phyloP scores from a whole-genome alignment of 92 coral and sea anemone genomes.

The Siderastrea siderea region DNA sequence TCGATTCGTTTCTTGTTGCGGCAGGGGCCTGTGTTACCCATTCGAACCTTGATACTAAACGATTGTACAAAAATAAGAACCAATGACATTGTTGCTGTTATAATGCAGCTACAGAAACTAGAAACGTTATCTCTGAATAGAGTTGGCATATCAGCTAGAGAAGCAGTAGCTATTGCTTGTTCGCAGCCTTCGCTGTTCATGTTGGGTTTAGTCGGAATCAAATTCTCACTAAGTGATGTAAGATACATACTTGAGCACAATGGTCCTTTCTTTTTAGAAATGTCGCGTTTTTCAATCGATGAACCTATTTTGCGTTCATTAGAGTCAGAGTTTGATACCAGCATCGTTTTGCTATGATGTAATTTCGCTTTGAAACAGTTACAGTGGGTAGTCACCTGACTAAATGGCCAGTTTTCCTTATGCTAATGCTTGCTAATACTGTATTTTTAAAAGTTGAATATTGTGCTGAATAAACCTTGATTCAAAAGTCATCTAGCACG shows the following conservation, averaged over 20 bases:
- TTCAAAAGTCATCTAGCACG: constrained; percentile 15
- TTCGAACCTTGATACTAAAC: too few species aligned
- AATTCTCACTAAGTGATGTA: constrained; percentile 34
- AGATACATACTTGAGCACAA: constrained; percentile 15
- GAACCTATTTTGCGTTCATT: constrained; percentile 23
- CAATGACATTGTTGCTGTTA: constrained; percentile 33
- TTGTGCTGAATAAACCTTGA: constrained; percentile 29
- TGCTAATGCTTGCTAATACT: constrained; percentile 12
- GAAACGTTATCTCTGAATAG: constrained; percentile 23
- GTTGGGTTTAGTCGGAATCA: constrained; percentile 32
- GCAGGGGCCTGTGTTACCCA: too few species aligned
- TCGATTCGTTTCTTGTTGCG: too few species aligned
- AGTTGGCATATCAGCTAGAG: constrained; percentile 23
- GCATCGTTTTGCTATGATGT: not conserved
- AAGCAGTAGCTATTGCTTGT: constrained; percentile 19
- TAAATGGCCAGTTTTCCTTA: not conserved
- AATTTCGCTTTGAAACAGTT: too few species aligned
- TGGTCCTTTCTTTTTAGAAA: constrained; percentile 9
- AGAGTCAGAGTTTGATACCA: constrained; percentile 9
- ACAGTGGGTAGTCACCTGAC: too few species aligned
- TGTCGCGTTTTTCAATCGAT: constrained; percentile 27
- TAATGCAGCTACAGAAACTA: constrained; percentile 34
- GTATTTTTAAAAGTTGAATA: constrained; percentile 10
- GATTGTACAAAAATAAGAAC: constrained; percentile 14
- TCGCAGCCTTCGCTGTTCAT: constrained; percentile 1